A percentile compares a stretch with the other conserved stretches of the same genome.
These are phyloP conservation scores for Hermodice carunculata DNA, from an alignment of 2,888 invertebrate genomes.

Conservation along the genomic window DNA sequence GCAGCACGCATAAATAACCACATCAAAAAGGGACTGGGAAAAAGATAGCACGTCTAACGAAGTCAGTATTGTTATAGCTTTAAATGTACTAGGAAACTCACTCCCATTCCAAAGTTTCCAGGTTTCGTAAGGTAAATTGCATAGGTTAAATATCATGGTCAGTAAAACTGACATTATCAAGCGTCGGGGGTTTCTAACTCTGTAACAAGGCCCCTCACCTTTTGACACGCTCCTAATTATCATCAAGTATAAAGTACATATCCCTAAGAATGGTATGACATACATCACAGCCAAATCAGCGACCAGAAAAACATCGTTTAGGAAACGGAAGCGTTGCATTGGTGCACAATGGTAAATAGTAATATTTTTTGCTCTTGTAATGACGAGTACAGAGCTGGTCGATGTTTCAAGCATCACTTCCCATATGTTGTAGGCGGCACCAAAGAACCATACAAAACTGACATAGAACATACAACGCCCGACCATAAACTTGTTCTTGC, in stretches of 20 bases:
- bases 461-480: constrained; percentile 60
- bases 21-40: constrained; percentile 21
- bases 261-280: constrained; percentile 13
- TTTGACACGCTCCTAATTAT: constrained; percentile 1
- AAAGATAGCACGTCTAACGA: constrained; percentile 21
- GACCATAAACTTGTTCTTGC: constrained; percentile 12
- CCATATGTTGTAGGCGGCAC: constrained; percentile 63
- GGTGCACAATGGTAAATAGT: constrained; percentile 19
- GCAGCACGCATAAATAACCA: constrained; percentile 18
- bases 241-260: constrained; percentile 4
- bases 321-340: constrained; percentile 4
- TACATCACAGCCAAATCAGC: constrained; percentile 22
- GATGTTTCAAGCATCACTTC: constrained; percentile 29
- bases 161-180: constrained; percentile 17
- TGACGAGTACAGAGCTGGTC: not conserved
- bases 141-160: constrained; percentile 16
- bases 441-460: constrained; percentile 64
- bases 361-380: constrained; percentile 1
- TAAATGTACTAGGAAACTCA: too few relatives aligned
- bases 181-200: not conserved
- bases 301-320: constrained; percentile 10
- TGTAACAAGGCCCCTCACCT: not conserved
- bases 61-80: not conserved
- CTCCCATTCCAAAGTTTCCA: not conserved
- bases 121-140: constrained; percentile 29